Evolutionary conservation across 1,140 invertebrate genomes (phyloP), one percentile per base, ranked within the genome.

Genomic region (Probaryconus sp.): DNA sequence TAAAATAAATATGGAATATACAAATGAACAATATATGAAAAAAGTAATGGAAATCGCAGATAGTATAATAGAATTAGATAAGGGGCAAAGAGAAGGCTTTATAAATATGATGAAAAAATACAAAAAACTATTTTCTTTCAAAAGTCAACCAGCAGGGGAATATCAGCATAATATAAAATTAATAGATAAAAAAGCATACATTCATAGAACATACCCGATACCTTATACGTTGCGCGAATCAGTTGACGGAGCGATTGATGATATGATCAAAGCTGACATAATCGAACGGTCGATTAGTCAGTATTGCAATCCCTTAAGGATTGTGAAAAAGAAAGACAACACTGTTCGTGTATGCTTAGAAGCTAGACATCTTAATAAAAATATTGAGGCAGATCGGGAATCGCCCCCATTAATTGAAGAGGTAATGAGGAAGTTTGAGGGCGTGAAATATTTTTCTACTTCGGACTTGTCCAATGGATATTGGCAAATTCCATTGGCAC

Each of bases 381-480:
- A 38, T 16, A 72, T 80, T 33, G 65, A 73, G 3, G 18, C 31
- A 13, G 79, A 81, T 37, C 51, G 71, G 30, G 77, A 75, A 14
- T 9, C 51, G 0, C 76, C 76, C n/a, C 68, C 69, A 3, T 20
- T 50, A 6, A 67, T 81, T 6, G n/a, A 18, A 0, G 47, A 71
- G 16, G n/a, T 73, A 24, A 60, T 60, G 30, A 47, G 53, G 11
- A 33, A 67, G 14, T 61, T 35, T 35, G 1, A 53, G 0, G 14
- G 28, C 0, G 45, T 67, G 1, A 43, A 30, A n/a, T 40, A 56
- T 14, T 77, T 80, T 16, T 72, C 72, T 0, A 60, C 61, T 1
- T 21, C 79, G 0, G 77, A 83, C 38, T 47, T 82, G 1, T 64
- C 58, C 0, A 45, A 40, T 6, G 73, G 75, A 2, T 58, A 51